Evolutionary conservation across 2,113 vertebrate species (phyloP), one percentile per base, ranked within the genome.

Genomic region (Notothenia rossii): DNA sequence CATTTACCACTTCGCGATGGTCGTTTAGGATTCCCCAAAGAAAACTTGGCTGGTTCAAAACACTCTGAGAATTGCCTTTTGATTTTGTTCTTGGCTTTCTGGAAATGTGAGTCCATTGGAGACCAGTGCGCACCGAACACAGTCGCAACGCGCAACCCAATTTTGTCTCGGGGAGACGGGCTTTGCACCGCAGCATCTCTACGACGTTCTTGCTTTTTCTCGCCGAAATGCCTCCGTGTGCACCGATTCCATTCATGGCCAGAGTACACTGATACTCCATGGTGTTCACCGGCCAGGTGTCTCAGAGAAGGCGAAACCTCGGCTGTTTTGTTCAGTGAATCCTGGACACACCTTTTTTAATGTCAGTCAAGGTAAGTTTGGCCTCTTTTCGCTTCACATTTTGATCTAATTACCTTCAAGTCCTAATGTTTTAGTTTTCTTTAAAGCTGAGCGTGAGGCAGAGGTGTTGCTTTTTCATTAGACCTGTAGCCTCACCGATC

Each of bases 361-460:
- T 94, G 92, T 85, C 93, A 90, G 88, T 84, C 93, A 92, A 91
- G 93, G 94, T 94, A 92, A 93, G 94, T 94, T 86, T 78, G 75
- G 75, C 81, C 77, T 74, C 5, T 77, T 77, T 72, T n/a, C 18
- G 72, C 72, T 49, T 61, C 12, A 25, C 18, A 13, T 72, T 60
- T 77, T 53, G 20, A 1, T 60, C 12, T 29, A 5, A 58, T 29
- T 13, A 58, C 14, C 13, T 18, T 25, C 12, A 8, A 7, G 55
- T 58, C 25, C 2, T 29, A 13, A 5, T 54, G 10, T 59, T 33
- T 36, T 4, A 9, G 20, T 61, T 56, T 18, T 5, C 36, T 14
- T 50, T 40, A 40, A 40, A 40, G 36, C 36, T 40, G 64, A 72
- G 77, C 25, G 61, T 43, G 25, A 70, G 46, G 5, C 15, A 51